Evolutionary conservation across 2,888 invertebrate genomes (phyloP).

Genomic region (Amphiduros pacificus): DNA sequence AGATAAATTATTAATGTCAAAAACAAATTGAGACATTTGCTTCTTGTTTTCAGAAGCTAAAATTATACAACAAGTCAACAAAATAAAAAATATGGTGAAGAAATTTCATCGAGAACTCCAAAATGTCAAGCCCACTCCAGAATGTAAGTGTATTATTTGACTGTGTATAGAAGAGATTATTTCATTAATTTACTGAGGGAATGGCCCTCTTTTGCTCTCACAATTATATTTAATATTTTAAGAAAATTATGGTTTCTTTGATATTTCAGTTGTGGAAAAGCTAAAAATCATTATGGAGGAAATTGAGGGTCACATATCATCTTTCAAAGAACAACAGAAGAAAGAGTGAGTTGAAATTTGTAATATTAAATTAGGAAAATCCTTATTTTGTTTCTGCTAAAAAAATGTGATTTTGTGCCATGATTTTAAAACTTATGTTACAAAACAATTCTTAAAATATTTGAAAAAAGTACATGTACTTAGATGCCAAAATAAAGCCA

Average conservation of each 20-base stretch:
- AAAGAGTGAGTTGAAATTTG: conserved; percentile 37
- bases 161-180: too few species aligned
- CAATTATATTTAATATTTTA: neutral
- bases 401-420: too few species aligned
- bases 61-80: conserved; percentile 47
- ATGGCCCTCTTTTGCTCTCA: neutral
- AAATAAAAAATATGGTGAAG: conserved; percentile 51
- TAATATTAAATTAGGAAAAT: neutral
- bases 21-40: neutral
- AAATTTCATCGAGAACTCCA: conserved; percentile 51
- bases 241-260: neutral
- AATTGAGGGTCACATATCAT: conserved; percentile 49
- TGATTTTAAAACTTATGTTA: too few species aligned
- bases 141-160: conserved; percentile 41
- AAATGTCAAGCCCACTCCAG: conserved; percentile 54
- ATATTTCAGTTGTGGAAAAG: conserved; percentile 53
- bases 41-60: conserved; percentile 35
- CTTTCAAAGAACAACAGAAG: conserved; percentile 52
- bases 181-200: neutral
- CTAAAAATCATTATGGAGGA: conserved; percentile 57
- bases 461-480: too few species aligned
- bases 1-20: neutral
- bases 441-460: too few species aligned
- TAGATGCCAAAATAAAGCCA: too few species aligned
- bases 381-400: neutral